Evolutionary conservation across 2,113 vertebrate genomes (phyloP).

Genomic region (Cinclus cinclus): DNA sequence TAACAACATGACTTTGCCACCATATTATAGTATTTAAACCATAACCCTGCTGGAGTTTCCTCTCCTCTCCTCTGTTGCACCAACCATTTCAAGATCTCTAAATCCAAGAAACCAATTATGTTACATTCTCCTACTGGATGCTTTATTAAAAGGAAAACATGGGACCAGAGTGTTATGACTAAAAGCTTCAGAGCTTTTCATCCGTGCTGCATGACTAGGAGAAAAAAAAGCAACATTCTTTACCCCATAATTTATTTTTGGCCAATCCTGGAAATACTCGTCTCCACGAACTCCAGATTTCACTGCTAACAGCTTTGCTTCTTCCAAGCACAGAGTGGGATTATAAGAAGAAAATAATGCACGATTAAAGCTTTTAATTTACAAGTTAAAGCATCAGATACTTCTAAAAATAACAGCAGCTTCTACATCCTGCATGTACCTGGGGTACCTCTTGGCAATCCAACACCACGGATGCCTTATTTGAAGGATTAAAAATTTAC

Average conservation of each 20-base stretch:
- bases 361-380: conserved; percentile 48
- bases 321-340: conserved; percentile 51
- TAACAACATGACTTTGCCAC: neutral
- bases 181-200: conserved; percentile 54
- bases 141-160: conserved; percentile 42
- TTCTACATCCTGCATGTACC: neutral
- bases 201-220: neutral
- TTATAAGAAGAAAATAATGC: conserved; percentile 4
- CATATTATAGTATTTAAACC: neutral
- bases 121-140: conserved; percentile 26
- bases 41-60: neutral
- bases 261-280: conserved; percentile 47
- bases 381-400: neutral
- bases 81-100: conserved; percentile 56
- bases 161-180: conserved; percentile 27
- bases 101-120: conserved; percentile 48
- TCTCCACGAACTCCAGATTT: conserved; percentile 36
- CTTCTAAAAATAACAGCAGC: neutral
- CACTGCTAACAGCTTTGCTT: conserved; percentile 9
- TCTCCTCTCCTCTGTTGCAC: neutral
- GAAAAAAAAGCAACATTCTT: conserved; percentile 15
- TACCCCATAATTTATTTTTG: conserved; percentile 55
- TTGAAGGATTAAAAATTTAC: neutral
- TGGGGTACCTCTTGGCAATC: neutral
- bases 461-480: neutral